Base-by-base conservation (phyloP, 2,888 invertebrate genomes). In the Cheilosia scutellata region DNA sequence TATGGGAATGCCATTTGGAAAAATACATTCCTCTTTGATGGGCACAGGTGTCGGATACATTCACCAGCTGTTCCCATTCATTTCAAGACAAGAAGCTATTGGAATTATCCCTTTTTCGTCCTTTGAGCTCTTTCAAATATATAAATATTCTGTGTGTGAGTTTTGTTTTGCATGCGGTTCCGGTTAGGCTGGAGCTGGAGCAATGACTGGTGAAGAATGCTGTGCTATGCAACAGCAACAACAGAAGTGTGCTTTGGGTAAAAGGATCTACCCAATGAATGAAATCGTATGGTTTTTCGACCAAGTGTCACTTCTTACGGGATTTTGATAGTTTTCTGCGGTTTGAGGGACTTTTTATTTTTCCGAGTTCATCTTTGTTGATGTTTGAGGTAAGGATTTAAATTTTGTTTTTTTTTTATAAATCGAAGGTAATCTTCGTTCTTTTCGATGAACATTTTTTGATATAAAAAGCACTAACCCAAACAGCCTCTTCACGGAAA, bases 31-130 rank as follows among this genome's bases (percentile, higher is more conserved):
- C 79, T 51, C 11, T 79, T 74, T 66, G 33, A 76, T 76, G 80
- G 71, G 71, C 80, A 76, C 84, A 86, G 84, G 80, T 86, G 84
- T 86, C 80, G 70, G 75, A 62, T 76, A 86, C 76, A 76, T 71
- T 65, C 33, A 60, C 75, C 84, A 86, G 80, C 80, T 86, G 84
- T 71, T 86, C 37, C 68, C 79, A 58, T 74, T 84, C 70, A 77
- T 82, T 82, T 55, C 71, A 77, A 57, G 68, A 53, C 9, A 42
- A 27, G 37, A 68, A 76, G 40, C 71, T 62, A 80, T 80, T 80
- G 80, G 71, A 84, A 76, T 51, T 70, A 74, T 70, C 63, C 83
- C 72, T 68, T 66, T 77, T 49, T 66, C 37, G 66, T 66, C 72
- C 60, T 72, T 77, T 62, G 51, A 58, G 58, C 57, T 63, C 44